phyloP scores from a whole-genome alignment of 2,797 vertebrate genomes.

The Myripristis murdjan region DNA sequence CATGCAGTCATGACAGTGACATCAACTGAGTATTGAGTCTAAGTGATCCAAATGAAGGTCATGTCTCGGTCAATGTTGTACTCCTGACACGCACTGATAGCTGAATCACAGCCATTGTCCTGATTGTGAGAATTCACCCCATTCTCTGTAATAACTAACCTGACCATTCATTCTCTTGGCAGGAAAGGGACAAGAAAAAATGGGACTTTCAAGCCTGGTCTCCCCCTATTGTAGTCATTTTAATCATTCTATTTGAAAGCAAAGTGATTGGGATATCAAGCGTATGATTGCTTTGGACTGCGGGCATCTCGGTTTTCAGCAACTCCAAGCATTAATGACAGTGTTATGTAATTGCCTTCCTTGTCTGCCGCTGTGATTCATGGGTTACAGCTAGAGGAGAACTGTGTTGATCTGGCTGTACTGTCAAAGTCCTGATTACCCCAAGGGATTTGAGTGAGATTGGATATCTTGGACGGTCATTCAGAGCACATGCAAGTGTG shows the following conservation, averaged over 20 bases:
- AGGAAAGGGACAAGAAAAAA: conserved; percentile 24
- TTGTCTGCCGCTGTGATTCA: conserved; percentile 11
- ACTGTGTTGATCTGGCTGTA: conserved; percentile 9
- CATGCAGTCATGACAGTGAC: background rate
- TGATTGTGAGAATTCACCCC: background rate
- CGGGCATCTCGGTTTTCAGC: conserved; percentile 9
- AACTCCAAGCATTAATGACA: conserved; percentile 31
- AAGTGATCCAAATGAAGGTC: background rate
- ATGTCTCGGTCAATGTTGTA: background rate
- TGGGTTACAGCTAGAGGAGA: background rate
- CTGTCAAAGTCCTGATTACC: conserved; percentile 1
- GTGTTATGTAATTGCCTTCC: conserved; percentile 25
- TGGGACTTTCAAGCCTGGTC: background rate
- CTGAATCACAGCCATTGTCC: too few relatives aligned
- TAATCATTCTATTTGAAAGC: conserved; percentile 28
- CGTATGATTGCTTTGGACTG: conserved; percentile 26
- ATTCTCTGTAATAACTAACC: conserved; percentile 7
- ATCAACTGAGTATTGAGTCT: background rate
- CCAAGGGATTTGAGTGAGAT: conserved; percentile 9
- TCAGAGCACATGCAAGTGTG: background rate
- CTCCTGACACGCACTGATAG: too few relatives aligned
- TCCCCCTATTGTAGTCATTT: conserved; percentile 2
- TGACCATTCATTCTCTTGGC: conserved; percentile 2
- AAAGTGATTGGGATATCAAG: conserved; percentile 24
- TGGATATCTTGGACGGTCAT: conserved; percentile 5